Evolutionary conservation across 2,113 vertebrate genomes (phyloP), one percentile per base, ranked within the genome.

Genomic region (Phasianus colchicus): DNA sequence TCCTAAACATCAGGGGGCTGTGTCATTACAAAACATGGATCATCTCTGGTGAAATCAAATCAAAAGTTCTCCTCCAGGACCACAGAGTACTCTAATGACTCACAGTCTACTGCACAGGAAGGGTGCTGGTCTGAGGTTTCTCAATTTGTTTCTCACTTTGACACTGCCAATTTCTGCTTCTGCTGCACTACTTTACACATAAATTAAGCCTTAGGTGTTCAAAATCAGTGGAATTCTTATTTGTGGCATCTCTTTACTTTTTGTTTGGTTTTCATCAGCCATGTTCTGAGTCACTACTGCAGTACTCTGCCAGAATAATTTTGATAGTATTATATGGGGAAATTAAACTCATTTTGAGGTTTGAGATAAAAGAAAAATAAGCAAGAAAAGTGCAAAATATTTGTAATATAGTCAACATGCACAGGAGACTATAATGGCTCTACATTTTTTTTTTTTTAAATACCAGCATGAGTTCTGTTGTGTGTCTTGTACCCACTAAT

Each of bases 401-500:
- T 77, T 55, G 12, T 61, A n/a, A 21, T 78, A 57, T 90, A 92
- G 65, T 78, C 61, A 64, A 42, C 63, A 34, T 54, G 19, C 43
- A 61, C 47, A 57, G 73, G 29, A 65, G 65, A 42, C 48, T 86
- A n/a, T 66, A 85, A 69, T 10, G 38, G 45, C 8, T 74, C 45
- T 40, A 24, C 13, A 17, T 92, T 91, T 81, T 83, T n/a, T 81
- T 83, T n/a, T 86, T 72, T 72, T 6, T 3, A 63, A 93, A 91
- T 70, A 91, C 38, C 85, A 86, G 58, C 72, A 72, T 1, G 13
- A 63, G 80, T 84, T 95, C 92, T 96, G 96, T 86, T 96, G 80
- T 94, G 80, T 94, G 90, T 95, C 95, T 96, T 89, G 83, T 95
- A 91, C 34, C 60, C 80, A 94, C 90, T 96, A 96, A 97, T 96